A percentile compares a stretch with the other conserved stretches of the same genome.
These are phyloP conservation scores for Plodia interpunctella DNA, from an alignment of 1,140 invertebrate species.

Conservation along the genomic window DNA sequence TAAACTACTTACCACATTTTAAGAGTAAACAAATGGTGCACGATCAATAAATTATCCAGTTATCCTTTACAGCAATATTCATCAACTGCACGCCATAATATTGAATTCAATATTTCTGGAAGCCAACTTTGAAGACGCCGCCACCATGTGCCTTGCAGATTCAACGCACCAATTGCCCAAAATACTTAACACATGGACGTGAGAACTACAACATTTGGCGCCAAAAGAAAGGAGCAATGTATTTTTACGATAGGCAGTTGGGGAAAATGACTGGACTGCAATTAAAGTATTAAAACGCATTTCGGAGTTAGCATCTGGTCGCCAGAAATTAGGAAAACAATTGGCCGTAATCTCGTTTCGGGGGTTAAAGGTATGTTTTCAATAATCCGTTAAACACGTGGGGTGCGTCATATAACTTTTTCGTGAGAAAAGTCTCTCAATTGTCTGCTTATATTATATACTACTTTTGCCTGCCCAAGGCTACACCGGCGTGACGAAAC, in stretches of 20 bases:
- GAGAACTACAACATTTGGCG: slow-evolving; percentile 50
- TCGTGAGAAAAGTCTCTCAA: too few relatives aligned
- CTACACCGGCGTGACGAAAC: too few relatives aligned
- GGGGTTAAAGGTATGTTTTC: neutral
- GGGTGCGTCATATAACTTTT: neutral
- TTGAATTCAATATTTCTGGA: slow-evolving; percentile 44
- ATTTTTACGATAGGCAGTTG: slow-evolving; percentile 39
- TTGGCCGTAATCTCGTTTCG: neutral
- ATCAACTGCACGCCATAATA: slow-evolving; percentile 12
- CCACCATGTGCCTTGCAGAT: slow-evolving; percentile 65
- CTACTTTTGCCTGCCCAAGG: too few relatives aligned
- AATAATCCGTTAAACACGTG: slow-evolving; percentile 10
- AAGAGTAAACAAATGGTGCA: slow-evolving; percentile 19
- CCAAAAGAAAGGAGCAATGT: slow-evolving; percentile 41
- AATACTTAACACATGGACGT: slow-evolving; percentile 65
- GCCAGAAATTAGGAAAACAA: slow-evolving; percentile 3
- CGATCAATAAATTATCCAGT: slow-evolving; percentile 19
- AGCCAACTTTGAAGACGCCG: slow-evolving; percentile 42
- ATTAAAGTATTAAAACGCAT: slow-evolving; percentile 5
- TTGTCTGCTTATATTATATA: too few relatives aligned
- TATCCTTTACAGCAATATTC: neutral
- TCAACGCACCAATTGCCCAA: slow-evolving; percentile 52
- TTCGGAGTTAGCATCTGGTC: slow-evolving; percentile 6
- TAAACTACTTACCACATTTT: too few relatives aligned
- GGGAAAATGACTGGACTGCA: slow-evolving; percentile 6